Percentiles rank a stretch among this genome's conserved stretches.
phyloP scores from a whole-genome alignment of 1,140 invertebrate species.

The Drosophila truncata region DNA sequence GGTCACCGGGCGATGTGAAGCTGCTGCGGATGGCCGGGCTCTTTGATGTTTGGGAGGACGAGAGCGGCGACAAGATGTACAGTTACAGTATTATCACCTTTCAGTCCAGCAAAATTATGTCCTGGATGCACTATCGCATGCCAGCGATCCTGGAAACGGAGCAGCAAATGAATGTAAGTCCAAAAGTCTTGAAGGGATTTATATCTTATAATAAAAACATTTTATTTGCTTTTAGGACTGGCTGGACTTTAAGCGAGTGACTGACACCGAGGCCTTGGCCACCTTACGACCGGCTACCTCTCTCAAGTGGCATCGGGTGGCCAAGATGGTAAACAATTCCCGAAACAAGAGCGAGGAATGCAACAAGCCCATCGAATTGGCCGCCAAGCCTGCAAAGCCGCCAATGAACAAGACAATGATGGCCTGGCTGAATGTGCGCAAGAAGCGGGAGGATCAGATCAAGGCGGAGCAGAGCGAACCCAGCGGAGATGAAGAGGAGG shows the following conservation, averaged over 20 bases:
- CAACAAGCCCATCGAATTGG: conserved; percentile 86
- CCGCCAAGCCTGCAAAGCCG: conserved; percentile 51
- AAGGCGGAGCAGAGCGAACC: conserved; percentile 39
- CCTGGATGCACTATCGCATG: conserved; percentile 92
- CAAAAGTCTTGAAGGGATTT: background rate
- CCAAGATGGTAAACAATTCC: conserved; percentile 90
- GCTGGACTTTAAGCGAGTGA: conserved; percentile 88
- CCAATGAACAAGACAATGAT: conserved; percentile 68
- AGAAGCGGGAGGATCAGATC: conserved; percentile 47
- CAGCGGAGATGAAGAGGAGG: conserved; percentile 27
- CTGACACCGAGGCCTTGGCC: conserved; percentile 86
- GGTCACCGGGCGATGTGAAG: conserved; percentile 87
- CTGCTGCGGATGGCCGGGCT: conserved; percentile 92
- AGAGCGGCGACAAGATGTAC: conserved; percentile 88
- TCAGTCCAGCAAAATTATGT: conserved; percentile 89
- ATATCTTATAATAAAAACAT: background rate
- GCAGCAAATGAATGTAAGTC: conserved; percentile 88
- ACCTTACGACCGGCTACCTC: conserved; percentile 86
- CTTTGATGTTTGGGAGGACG: conserved; percentile 90
- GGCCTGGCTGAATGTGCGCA: conserved; percentile 67
- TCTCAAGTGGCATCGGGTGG: conserved; percentile 90
- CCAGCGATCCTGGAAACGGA: conserved; percentile 91
- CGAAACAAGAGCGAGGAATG: conserved; percentile 90
- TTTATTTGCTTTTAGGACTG: conserved; percentile 86
- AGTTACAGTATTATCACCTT: conserved; percentile 93